A percentile compares a stretch with the other conserved stretches of the same genome.
phyloP scores from a whole-genome alignment of 2,888 invertebrate species.

The Odontocerum albicorne region DNA sequence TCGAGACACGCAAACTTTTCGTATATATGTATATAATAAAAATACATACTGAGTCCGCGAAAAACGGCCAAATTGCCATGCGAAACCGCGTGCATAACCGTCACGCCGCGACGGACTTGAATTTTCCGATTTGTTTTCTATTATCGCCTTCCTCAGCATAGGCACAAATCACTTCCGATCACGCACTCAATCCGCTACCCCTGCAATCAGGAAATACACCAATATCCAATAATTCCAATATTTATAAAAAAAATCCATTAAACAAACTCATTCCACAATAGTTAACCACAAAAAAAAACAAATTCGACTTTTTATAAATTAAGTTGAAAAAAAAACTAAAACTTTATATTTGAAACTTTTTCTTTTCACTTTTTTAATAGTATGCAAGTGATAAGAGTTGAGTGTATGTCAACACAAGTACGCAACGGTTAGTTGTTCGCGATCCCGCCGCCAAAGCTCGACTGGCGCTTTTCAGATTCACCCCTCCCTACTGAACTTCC shows the following conservation, averaged over 20 bases:
- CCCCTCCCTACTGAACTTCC: slow-evolving; percentile 14
- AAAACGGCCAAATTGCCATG: too few relatives aligned
- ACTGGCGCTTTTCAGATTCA: slow-evolving; percentile 25
- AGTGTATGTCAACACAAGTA: too few relatives aligned
- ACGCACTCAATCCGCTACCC: slow-evolving; percentile 9
- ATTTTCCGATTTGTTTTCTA: slow-evolving; percentile 22
- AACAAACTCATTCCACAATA: too few relatives aligned
- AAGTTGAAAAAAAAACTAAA: too few relatives aligned
- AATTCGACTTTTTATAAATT: too few relatives aligned
- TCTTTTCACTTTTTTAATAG: too few relatives aligned
- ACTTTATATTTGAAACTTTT: too few relatives aligned
- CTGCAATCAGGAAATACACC: neutral
- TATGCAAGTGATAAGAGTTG: too few relatives aligned
- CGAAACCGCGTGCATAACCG: slow-evolving; percentile 18
- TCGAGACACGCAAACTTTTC: slow-evolving; percentile 16
- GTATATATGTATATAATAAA: slow-evolving; percentile 8
- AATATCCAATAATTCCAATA: slow-evolving; percentile 3
- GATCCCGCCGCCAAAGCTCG: slow-evolving; percentile 20
- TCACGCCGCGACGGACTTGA: slow-evolving; percentile 7
- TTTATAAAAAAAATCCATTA: too few relatives aligned
- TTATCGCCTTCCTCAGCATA: slow-evolving; percentile 6
- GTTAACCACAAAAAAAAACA: too few relatives aligned
- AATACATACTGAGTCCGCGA: too few relatives aligned
- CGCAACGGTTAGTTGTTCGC: slow-evolving; percentile 22
- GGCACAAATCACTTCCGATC: slow-evolving; percentile 9